These are phyloP conservation scores for Dromaius novaehollandiae DNA, from an alignment of 2,113 vertebrate genomes.

Conservation along the genomic window DNA sequence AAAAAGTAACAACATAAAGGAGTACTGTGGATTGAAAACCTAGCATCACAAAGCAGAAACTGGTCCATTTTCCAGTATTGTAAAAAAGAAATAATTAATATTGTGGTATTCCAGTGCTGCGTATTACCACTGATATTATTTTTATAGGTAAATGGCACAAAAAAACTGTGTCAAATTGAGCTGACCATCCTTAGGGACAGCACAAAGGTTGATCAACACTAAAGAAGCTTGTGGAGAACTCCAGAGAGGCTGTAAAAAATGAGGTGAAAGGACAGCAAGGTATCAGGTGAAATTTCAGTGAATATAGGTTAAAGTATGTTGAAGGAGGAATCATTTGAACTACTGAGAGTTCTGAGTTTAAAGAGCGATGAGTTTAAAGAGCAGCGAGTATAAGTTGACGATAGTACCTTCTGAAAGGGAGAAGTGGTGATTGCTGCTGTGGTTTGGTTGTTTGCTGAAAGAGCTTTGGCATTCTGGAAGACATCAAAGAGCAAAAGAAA, in stretches of 20 bases:
- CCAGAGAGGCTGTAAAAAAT: not conserved
- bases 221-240: not conserved
- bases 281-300: not conserved
- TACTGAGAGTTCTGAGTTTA: not conserved
- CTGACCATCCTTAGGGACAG: not conserved
- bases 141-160: not conserved
- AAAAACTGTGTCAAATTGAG: not conserved
- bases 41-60: not conserved
- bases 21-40: not conserved
- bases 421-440: not conserved
- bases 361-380: not conserved
- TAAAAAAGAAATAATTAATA: not conserved
- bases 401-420: conserved; percentile 3
- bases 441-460: not conserved
- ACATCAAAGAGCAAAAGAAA: conserved; percentile 20
- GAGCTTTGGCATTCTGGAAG: not conserved
- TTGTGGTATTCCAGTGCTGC: not conserved
- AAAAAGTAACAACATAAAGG: not conserved
- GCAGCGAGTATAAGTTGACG: not conserved
- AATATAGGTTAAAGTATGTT: not conserved
- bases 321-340: conserved; percentile 19
- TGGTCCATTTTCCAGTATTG: not conserved
- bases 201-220: not conserved
- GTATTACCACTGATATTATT: not conserved
- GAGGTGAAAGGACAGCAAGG: not conserved